These are phyloP conservation scores for Heloderma charlesbogerti DNA, from an alignment of 2,113 vertebrate genomes.

Conservation along the genomic window DNA sequence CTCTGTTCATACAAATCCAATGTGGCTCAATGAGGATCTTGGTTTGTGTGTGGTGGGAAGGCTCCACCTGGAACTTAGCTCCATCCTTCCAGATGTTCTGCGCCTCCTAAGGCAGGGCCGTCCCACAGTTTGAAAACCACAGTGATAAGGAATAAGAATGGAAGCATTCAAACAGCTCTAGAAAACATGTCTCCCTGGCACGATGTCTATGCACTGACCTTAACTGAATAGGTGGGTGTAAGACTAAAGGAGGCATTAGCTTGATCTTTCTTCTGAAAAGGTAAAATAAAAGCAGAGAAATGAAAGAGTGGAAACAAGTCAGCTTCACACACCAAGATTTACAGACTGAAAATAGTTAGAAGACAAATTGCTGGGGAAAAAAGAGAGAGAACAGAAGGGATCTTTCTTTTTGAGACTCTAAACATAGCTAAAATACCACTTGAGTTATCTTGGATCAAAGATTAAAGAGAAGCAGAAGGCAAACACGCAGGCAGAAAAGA, in stretches of 20 bases:
- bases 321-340: slow-evolving; percentile 62
- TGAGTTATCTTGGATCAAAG: slow-evolving; percentile 20
- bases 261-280: slow-evolving; percentile 73
- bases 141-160: not conserved
- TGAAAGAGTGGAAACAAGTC: slow-evolving; percentile 71
- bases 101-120: not conserved
- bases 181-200: slow-evolving; percentile 35
- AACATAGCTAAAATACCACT: slow-evolving; percentile 17
- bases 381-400: slow-evolving; percentile 13
- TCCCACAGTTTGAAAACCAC: not conserved
- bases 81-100: not conserved
- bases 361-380: slow-evolving; percentile 56
- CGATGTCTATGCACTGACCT: slow-evolving; percentile 70
- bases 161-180: slow-evolving; percentile 28
- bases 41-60: not conserved
- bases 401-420: slow-evolving; percentile 16
- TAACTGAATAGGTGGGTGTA: slow-evolving; percentile 62
- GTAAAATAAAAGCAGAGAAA: slow-evolving; percentile 76
- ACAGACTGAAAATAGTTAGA: slow-evolving; percentile 53
- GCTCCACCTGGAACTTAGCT: not conserved
- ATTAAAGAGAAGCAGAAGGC: not conserved
- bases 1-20: not conserved
- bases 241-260: slow-evolving; percentile 74
- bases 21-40: not conserved
- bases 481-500: slow-evolving; percentile 41